Evolutionary conservation across 2,888 invertebrate species (phyloP).

Genomic region (Epistrophella euchroma): DNA sequence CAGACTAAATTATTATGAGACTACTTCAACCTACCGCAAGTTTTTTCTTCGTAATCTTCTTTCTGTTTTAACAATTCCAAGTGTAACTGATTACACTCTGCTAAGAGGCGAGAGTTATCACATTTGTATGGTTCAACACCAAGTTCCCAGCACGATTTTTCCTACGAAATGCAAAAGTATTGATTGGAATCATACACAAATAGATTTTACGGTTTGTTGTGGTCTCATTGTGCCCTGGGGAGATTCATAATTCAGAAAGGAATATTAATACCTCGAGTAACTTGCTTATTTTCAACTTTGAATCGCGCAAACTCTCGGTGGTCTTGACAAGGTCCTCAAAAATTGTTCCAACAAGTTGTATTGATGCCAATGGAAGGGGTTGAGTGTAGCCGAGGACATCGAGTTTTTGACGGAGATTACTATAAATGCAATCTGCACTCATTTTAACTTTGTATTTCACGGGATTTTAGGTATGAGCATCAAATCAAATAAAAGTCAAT

Average conservation of each 20-base stretch:
- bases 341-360: slow-evolving; percentile 92
- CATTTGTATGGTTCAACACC: slow-evolving; percentile 92
- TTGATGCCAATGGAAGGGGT: slow-evolving; percentile 89
- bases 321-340: slow-evolving; percentile 93
- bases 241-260: slow-evolving; percentile 7
- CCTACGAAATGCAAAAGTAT: slow-evolving; percentile 84
- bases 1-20: not conserved
- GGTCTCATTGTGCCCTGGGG: slow-evolving; percentile 32
- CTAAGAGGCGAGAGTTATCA: slow-evolving; percentile 90
- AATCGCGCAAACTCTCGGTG: slow-evolving; percentile 93
- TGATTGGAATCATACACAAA: slow-evolving; percentile 48
- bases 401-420: slow-evolving; percentile 87
- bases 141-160: slow-evolving; percentile 88
- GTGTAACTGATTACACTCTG: slow-evolving; percentile 90
- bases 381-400: slow-evolving; percentile 93
- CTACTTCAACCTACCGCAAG: slow-evolving; percentile 83
- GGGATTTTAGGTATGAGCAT: not conserved
- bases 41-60: slow-evolving; percentile 87
- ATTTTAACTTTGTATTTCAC: slow-evolving; percentile 60
- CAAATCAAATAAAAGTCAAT: slow-evolving; percentile 1
- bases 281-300: slow-evolving; percentile 90
- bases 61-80: slow-evolving; percentile 87
- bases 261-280: slow-evolving; percentile 85
- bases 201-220: slow-evolving; percentile 59
- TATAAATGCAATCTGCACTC: slow-evolving; percentile 80